Base-by-base conservation (phyloP, 2,113 vertebrate genomes). In the Mola mola region DNA sequence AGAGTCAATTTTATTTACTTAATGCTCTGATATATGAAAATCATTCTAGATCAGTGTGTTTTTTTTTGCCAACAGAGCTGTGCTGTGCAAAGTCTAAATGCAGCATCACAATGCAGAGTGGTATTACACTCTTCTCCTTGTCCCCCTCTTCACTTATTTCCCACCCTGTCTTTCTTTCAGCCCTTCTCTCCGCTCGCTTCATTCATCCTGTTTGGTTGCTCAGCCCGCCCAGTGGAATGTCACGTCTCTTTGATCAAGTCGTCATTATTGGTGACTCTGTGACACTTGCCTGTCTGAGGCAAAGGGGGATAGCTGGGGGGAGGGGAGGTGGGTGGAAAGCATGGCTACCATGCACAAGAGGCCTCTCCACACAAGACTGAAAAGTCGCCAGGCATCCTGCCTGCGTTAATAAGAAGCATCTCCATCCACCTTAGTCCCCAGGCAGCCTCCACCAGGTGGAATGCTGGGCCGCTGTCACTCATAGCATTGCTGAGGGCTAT, bases 221-320 rank as follows among this genome's bases (percentile, higher is more conserved):
- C 68, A 20, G 87, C 42, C 68, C 20, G 63, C 75, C 64, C 31
- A 1, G 20, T 73, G 86, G 86, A 89, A 89, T 90, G 82, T 58
- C 2, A 15, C 66, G 5, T 79, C 72, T 77, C 84, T 87, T 85
- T 89, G 84, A 88, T 87, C 77, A 83, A 72, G 79, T 83, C 82
- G 89, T 87, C 85, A 89, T 90, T 90, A 87, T 87, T 69, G 1
- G 71, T 72, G 80, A 83, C 79, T 84, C 48, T 43, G 66, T 48
- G 71, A 71, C 17, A 60, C 69, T 85, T 28, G 43, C 43, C 66
- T 57, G 73, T 79, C 73, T 67, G 61, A 77, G 19, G 43, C 60
- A 55, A 55, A 42, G 66, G 70, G 69, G 69, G 71, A 63, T 47
- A 46, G 70, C 68, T 36, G 63, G 68, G n/a, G 28, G 28, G 6